These are phyloP conservation scores for Halcyon smyrnensis DNA, from an alignment of 2,797 vertebrate genomes.

Conservation along the genomic window DNA sequence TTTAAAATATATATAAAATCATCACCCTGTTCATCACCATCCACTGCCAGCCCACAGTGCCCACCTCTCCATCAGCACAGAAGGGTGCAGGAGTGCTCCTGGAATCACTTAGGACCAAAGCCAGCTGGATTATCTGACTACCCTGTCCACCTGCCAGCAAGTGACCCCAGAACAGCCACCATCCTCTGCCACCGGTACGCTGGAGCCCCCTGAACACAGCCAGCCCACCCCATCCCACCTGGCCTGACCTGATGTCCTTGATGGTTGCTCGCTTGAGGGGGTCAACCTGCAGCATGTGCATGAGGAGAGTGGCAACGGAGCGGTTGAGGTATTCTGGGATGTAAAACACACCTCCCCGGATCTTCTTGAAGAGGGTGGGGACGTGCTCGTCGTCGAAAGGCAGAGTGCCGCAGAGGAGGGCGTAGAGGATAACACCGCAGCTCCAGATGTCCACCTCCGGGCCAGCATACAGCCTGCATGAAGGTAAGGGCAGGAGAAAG, in stretches of 20 bases:
- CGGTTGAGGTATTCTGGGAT: constrained; percentile 96
- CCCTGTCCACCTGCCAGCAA: background rate
- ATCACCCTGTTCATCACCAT: background rate
- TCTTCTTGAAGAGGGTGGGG: constrained; percentile 98
- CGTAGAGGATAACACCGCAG: constrained; percentile 96
- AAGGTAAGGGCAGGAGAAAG: background rate
- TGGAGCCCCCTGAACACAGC: background rate
- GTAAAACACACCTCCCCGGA: constrained; percentile 97
- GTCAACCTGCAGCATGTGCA: constrained; percentile 98
- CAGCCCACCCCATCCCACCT: background rate
- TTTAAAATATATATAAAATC: background rate
- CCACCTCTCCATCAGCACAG: background rate
- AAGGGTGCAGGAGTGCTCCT: background rate
- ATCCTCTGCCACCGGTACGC: fast-evolving
- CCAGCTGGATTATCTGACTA: background rate
- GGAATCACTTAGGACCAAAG: background rate
- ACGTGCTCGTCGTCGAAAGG: constrained; percentile 99
- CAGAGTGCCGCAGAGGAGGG: constrained; percentile 95
- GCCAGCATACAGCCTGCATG: constrained; percentile 90
- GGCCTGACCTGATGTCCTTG: constrained; percentile 93
- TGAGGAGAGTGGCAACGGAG: constrained; percentile 91
- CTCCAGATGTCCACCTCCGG: constrained; percentile 99
- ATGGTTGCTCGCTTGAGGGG: constrained; percentile 97
- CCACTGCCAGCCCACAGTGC: background rate
- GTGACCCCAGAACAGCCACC: background rate